A percentile compares a stretch with the other conserved stretches of the same genome.
Conservation (phyloP, 2,113 vertebrate genomes). For the Silurus glanis region DNA sequence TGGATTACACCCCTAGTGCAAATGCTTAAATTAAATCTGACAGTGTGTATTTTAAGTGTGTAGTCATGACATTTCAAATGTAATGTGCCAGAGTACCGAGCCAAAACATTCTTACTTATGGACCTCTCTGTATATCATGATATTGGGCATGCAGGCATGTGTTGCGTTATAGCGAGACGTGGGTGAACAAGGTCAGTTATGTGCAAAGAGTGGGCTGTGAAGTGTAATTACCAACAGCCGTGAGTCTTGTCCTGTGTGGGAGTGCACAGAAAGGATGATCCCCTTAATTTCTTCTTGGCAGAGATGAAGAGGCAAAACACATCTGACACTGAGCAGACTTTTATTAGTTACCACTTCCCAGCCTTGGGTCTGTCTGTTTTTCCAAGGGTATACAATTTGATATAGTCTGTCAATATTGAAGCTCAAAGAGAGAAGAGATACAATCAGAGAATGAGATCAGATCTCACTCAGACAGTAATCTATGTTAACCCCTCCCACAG, state of each 20-base stretch:
- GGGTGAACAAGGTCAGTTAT: slow-evolving; percentile 45
- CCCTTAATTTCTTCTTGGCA: slow-evolving; percentile 66
- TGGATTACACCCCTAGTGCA: slow-evolving; percentile 1
- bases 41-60: slow-evolving; percentile 26
- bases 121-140: background rate
- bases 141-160: slow-evolving; percentile 13
- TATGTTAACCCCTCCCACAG: background rate
- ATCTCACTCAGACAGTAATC: slow-evolving; percentile 3
- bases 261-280: slow-evolving; percentile 63
- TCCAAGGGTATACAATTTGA: background rate
- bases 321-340: slow-evolving; percentile 56
- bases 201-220: slow-evolving; percentile 62
- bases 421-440: background rate
- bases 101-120: background rate
- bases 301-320: slow-evolving; percentile 41
- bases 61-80: background rate
- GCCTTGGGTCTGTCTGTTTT: slow-evolving; percentile 26
- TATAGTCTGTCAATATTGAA: background rate
- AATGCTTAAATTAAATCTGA: slow-evolving; percentile 17
- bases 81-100: background rate
- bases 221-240: slow-evolving; percentile 53
- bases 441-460: slow-evolving; percentile 5
- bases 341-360: slow-evolving; percentile 50
- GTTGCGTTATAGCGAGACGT: slow-evolving; percentile 22
- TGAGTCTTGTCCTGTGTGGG: slow-evolving; percentile 58